A percentile compares a stretch with the other conserved stretches of the same genome.
These are phyloP conservation scores for Ceyx melanurus DNA, from an alignment of 2,113 vertebrate genomes.

Conservation along the genomic window DNA sequence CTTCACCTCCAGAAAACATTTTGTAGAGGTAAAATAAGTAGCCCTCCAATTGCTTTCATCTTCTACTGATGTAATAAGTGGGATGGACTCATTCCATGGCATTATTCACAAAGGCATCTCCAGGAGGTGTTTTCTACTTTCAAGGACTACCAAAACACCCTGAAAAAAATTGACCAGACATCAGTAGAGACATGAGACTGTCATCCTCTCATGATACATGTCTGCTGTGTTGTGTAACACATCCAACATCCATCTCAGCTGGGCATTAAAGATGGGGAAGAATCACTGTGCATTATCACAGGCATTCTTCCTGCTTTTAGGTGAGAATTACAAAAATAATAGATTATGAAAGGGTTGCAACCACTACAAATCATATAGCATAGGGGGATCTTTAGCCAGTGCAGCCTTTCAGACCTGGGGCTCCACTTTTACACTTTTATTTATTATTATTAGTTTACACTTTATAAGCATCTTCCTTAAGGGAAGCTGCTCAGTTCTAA, in stretches of 20 bases:
- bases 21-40: not conserved
- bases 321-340: not conserved
- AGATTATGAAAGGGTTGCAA: not conserved
- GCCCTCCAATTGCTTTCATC: not conserved
- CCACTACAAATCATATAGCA: not conserved
- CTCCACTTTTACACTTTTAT: not conserved
- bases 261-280: not conserved
- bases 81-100: not conserved
- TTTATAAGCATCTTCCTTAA: not conserved
- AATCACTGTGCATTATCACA: not conserved
- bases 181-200: not conserved
- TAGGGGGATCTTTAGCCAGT: not conserved
- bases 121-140: not conserved
- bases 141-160: not conserved
- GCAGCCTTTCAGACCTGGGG: not conserved
- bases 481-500: not conserved
- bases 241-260: not conserved
- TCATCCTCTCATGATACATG: rapidly evolving
- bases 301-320: not conserved
- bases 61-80: not conserved
- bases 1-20: not conserved
- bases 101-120: not conserved
- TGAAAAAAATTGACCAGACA: not conserved
- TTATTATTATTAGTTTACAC: too few species aligned
- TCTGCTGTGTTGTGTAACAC: rapidly evolving